Conservation (phyloP, 35 echinoderm and acorn worm species). For the Amphiura filiformis region DNA sequence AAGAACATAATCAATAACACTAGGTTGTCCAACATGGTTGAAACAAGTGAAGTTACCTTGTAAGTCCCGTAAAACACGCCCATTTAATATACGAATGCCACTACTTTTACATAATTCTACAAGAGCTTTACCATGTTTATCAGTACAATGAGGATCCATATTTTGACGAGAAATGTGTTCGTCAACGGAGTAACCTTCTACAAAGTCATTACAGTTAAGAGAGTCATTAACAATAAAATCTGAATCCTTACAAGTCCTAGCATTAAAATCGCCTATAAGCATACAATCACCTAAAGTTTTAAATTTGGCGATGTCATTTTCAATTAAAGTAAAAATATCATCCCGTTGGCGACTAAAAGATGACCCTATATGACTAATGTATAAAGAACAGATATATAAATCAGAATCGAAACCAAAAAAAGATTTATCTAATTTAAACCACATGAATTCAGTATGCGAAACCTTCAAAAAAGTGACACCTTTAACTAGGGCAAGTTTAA, state of each 20-base stretch:
- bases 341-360: neutral
- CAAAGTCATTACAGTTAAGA: neutral
- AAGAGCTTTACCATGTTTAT: slow-evolving; percentile 3
- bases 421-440: slow-evolving; percentile 7
- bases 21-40: neutral
- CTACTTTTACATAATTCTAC: neutral
- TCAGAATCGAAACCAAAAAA: neutral
- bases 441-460: neutral
- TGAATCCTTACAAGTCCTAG: neutral
- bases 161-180: neutral
- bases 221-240: slow-evolving; percentile 3
- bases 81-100: slow-evolving; percentile 2
- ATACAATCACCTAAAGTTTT: slow-evolving; percentile 1
- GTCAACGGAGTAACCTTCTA: neutral
- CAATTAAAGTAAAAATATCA: slow-evolving; percentile 13
- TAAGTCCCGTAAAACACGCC: neutral
- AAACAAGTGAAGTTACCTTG: neutral
- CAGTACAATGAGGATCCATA: neutral
- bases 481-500: neutral
- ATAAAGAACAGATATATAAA: neutral
- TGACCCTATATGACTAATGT: neutral
- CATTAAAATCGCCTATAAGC: neutral
- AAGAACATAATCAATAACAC: neutral
- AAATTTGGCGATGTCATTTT: neutral
- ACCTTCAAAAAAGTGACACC: neutral